Conservation (phyloP, 2,888 invertebrate species). For the Drosophila neutralis region DNA sequence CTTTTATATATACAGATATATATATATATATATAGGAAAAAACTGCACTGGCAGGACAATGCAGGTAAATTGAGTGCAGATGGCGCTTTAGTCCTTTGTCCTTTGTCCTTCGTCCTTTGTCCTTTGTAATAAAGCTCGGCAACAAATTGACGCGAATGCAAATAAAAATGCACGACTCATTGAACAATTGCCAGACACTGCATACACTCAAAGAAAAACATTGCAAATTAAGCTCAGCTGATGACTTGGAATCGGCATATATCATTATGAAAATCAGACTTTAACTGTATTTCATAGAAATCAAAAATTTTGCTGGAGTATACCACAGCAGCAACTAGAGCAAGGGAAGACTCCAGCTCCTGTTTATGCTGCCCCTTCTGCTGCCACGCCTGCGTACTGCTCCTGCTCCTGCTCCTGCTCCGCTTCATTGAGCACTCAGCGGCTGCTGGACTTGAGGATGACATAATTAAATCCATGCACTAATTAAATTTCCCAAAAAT, state of each 20-base stretch:
- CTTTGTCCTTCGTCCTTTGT: slow-evolving; percentile 36
- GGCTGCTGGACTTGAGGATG: slow-evolving; percentile 46
- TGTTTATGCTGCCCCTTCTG: neutral
- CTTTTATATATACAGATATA: neutral
- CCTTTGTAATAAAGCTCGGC: slow-evolving; percentile 56
- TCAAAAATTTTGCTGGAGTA: neutral
- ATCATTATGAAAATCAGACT: no score
- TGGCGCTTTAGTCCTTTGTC: slow-evolving; percentile 42
- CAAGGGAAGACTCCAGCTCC: neutral
- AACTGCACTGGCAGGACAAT: slow-evolving; percentile 66
- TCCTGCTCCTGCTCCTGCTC: neutral
- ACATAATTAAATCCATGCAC: slow-evolving; percentile 84
- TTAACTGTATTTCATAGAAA: neutral
- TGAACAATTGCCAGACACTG: slow-evolving; percentile 63
- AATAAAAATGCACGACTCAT: slow-evolving; percentile 76
- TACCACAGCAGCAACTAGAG: neutral
- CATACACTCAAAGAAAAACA: neutral
- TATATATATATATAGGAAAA: slow-evolving; percentile 21
- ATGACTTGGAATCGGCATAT: no score
- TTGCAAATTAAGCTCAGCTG: neutral
- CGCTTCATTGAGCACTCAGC: slow-evolving; percentile 21
- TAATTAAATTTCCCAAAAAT: slow-evolving; percentile 80
- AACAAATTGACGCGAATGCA: slow-evolving; percentile 74
- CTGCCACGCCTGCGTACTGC: neutral
- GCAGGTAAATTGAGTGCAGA: slow-evolving; percentile 82